Base-by-base conservation (phyloP, 1,140 invertebrate species). In the Hestina assimilis region DNA sequence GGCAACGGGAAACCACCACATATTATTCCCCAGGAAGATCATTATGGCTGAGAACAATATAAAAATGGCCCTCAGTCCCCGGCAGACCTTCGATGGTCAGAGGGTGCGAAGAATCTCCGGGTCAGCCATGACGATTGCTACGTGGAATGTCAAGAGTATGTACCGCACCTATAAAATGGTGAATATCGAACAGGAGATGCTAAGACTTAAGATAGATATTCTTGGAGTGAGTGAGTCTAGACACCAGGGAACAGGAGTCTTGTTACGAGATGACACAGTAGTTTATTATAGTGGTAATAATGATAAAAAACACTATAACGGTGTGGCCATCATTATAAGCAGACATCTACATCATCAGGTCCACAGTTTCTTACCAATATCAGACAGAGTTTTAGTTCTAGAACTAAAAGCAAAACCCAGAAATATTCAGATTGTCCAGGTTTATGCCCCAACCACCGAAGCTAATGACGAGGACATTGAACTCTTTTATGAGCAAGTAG, bases 1-100 rank as follows among this genome's bases (percentile, higher is more conserved):
- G 54, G 54, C 42, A n/a, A n/a, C n/a, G n/a, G n/a, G n/a, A n/a
- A n/a, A n/a, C n/a, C n/a, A n/a, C n/a, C n/a, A n/a, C n/a, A 57
- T 42, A 48, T 29, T 40, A 5, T 38, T 46, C 11, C 45, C 55
- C 55, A 45, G 17, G 26, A 42, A 48, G 19, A 20, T 48, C 33
- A 47, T 41, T 29, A 40, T 57, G 45, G 54, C 42, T 47, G 43
- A 54, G 41, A 47, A 46, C 23, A 48, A 40, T 12, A 47, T 48
- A 17, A 57, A 47, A 17, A 33, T 33, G 31, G 31, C 31, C 11
- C 31, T 33, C 31, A 33, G 31, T 31, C 53, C 29, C 53, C 42
- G 28, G 42, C 41, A 31, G 29, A 38, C 11, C 40, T 41, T 52
- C 33, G n/a, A n/a, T n/a, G n/a, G n/a, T n/a, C n/a, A n/a, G n/a